Evolutionary conservation across 2,113 vertebrate genomes (phyloP).

Genomic region (Takifugu flavidus): DNA sequence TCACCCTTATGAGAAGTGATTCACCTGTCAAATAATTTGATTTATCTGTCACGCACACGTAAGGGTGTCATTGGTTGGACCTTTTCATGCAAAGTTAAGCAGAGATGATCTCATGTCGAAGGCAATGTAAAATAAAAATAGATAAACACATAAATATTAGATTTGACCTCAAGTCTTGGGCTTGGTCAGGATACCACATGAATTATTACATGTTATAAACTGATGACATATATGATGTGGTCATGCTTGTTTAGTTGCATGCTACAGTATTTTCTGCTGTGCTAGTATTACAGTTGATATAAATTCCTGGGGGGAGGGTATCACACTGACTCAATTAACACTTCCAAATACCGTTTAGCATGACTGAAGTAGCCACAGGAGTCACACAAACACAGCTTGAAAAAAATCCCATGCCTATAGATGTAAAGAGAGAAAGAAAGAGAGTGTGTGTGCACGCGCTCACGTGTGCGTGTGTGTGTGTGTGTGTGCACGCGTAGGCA

Average conservation of each 20-base stretch:
- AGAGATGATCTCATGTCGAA: too few relatives aligned
- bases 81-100: too few relatives aligned
- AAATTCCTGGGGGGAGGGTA: conserved; percentile 20
- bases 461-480: conserved; percentile 2
- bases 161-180: too few relatives aligned
- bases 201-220: too few relatives aligned
- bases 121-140: too few relatives aligned
- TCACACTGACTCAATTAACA: conserved; percentile 43
- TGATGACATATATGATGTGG: too few relatives aligned
- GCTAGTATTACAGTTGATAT: conserved; percentile 7
- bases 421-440: conserved; percentile 3
- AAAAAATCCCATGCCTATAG: background rate
- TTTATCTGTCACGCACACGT: conserved; percentile 13
- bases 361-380: conserved; percentile 19
- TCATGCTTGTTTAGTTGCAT: background rate
- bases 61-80: conserved; percentile 1
- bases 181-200: too few relatives aligned
- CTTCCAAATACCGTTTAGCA: conserved; percentile 38
- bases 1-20: conserved; percentile 26
- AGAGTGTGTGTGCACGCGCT: conserved; percentile 8
- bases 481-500: conserved; percentile 17
- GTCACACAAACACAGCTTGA: conserved; percentile 11
- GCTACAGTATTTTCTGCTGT: background rate
- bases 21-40: conserved; percentile 32
- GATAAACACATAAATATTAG: too few relatives aligned